phyloP scores from a whole-genome alignment of 1,140 invertebrate species.

The Drosophila lowei region DNA sequence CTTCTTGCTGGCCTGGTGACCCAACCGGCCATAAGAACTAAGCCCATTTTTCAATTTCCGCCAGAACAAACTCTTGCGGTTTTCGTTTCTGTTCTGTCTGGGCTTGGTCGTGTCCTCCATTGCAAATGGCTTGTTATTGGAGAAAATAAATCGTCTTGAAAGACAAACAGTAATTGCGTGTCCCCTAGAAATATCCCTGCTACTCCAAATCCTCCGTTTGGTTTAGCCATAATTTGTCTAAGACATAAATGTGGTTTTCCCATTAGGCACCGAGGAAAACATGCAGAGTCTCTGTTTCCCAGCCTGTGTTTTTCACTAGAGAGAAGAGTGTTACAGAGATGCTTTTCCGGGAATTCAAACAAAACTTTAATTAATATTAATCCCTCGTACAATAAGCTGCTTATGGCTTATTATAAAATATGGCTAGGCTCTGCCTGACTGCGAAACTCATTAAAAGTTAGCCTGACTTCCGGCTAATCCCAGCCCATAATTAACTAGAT shows the following conservation, averaged over 20 bases:
- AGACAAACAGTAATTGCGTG: slow-evolving; percentile 14
- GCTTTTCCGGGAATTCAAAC: slow-evolving; percentile 50
- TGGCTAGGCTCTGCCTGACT: slow-evolving; percentile 2
- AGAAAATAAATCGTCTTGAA: slow-evolving; percentile 43
- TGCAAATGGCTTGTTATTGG: slow-evolving; percentile 31
- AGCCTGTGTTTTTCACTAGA: background rate
- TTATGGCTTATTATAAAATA: slow-evolving; percentile 33
- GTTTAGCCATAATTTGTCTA: slow-evolving; percentile 34
- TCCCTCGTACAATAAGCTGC: slow-evolving; percentile 36
- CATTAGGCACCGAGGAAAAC: too few relatives aligned
- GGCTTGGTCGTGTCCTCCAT: background rate
- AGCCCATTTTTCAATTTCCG: slow-evolving; percentile 78
- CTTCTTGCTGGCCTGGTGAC: slow-evolving; percentile 29
- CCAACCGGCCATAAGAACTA: slow-evolving; percentile 30
- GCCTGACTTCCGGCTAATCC: slow-evolving; percentile 36
- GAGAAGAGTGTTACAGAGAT: too few relatives aligned
- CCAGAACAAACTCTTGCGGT: slow-evolving; percentile 58
- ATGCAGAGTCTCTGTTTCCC: too few relatives aligned
- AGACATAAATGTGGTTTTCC: background rate
- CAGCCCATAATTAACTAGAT: slow-evolving; percentile 43
- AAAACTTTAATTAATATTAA: slow-evolving; percentile 77
- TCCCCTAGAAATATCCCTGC: slow-evolving; percentile 11
- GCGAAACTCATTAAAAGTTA: slow-evolving; percentile 67
- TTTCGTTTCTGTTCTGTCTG: slow-evolving; percentile 14
- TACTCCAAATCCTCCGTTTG: background rate